phyloP scores from a whole-genome alignment of 2,888 invertebrate genomes.

The Melinaea marsaeus region DNA sequence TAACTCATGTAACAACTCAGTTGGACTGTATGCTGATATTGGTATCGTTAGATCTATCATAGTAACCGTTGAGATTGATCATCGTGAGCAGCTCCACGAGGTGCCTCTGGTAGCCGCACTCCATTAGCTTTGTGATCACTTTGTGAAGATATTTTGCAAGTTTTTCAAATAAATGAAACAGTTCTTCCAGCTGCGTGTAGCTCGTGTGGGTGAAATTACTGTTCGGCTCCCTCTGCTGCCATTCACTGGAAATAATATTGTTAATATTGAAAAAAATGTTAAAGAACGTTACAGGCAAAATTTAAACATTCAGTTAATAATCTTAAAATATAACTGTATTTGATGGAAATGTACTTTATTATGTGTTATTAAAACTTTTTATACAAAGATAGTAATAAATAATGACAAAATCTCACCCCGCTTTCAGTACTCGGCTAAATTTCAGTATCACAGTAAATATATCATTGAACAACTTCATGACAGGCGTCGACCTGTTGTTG shows the following conservation, averaged over 20 bases:
- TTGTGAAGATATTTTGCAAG: slow-evolving; percentile 80
- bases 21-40: slow-evolving; percentile 43
- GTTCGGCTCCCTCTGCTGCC: slow-evolving; percentile 71
- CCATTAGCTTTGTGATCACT: slow-evolving; percentile 79
- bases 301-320: no score
- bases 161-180: slow-evolving; percentile 80
- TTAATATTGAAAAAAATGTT: slow-evolving; percentile 5
- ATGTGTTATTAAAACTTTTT: no score
- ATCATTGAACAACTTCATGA: slow-evolving; percentile 83
- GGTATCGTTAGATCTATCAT: slow-evolving; percentile 55
- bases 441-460: slow-evolving; percentile 85
- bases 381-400: not conserved
- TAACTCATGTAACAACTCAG: not conserved
- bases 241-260: slow-evolving; percentile 57
- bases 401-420: slow-evolving; percentile 55
- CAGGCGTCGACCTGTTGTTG: slow-evolving; percentile 82
- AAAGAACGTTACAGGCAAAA: not conserved
- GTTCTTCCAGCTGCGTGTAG: slow-evolving; percentile 75
- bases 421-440: slow-evolving; percentile 80
- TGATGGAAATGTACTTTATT: no score
- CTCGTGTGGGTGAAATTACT: slow-evolving; percentile 77
- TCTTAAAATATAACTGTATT: no score
- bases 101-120: slow-evolving; percentile 82
- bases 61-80: slow-evolving; percentile 81
- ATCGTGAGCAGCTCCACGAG: slow-evolving; percentile 81